Evolutionary conservation across 2,113 vertebrate species (phyloP).

Genomic region (Hippotragus niger): DNA sequence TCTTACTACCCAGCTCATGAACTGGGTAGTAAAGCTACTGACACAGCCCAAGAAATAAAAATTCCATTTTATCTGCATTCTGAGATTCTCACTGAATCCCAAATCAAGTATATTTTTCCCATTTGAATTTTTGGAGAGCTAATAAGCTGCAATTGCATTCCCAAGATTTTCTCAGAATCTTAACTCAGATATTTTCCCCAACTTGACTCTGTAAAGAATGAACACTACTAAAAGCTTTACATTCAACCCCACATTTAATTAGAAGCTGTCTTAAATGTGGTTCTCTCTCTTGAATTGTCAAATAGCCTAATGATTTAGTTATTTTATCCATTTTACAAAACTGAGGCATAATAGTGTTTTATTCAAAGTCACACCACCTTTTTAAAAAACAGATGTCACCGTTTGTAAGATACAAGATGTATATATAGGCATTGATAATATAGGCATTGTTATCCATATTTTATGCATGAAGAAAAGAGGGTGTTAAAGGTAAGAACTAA

Average conservation of each 20-base stretch:
- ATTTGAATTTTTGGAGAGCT: background rate
- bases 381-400: background rate
- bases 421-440: background rate
- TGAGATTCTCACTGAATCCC: background rate
- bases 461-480: background rate
- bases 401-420: background rate
- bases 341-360: background rate
- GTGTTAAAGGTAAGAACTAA: background rate
- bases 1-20: background rate
- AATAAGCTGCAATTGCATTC: background rate
- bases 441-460: background rate
- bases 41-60: background rate
- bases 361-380: background rate
- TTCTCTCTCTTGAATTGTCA: background rate
- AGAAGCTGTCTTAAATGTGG: background rate
- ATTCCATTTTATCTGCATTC: background rate
- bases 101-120: background rate
- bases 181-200: background rate
- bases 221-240: background rate
- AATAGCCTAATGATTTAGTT: background rate
- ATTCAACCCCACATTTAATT: background rate
- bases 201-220: conserved; percentile 7
- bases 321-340: background rate
- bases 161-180: background rate
- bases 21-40: background rate